Evolutionary conservation across 2,888 invertebrate species (phyloP), one percentile per base, ranked within the genome.

Genomic region (Scaptomyza reducta): DNA sequence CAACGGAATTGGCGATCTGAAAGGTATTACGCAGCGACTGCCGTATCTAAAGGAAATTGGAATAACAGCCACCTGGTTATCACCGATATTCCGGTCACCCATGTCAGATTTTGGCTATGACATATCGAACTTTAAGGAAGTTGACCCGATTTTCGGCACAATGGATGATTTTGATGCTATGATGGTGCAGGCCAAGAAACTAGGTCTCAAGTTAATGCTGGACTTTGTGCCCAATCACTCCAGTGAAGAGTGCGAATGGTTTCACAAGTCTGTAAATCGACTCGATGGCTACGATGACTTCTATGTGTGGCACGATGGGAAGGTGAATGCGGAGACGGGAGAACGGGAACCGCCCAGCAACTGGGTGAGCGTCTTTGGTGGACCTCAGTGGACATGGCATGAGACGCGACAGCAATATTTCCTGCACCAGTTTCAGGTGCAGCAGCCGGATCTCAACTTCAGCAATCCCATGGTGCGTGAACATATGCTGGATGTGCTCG

Each of bases 171-270:
- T 96, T 63, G 94, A 95, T 63, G 91, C 92, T 5, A 91, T 95
- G 44, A 90, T 95, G 3, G 90, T 87, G 38, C 93, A 93, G 87
- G 93, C 94, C 1, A 92, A 93, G 40, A 89, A 92, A 47, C 77
- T 93, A 18, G 93, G 93, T 1, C 16, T 90, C 0, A 94, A 94
- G 91, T 92, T 95, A 33, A 91, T 95, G 67, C 89, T 95, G 70
- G 93, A 93, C 74, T 92, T 95, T 74, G 95, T 95, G 9, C 95
- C 95, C 11, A 95, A 95, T 90, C 96, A 96, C 83, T 94, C 95
- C 1, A 96, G 96, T 64, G 94, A 96, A 81, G 93, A 96, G 86
- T 96, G 97, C 88, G 93, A 94, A 38, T 98, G 98, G 98, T 98
- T 98, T 89, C 88, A 93, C 62, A 94, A 94, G 85, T 97, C 97